These are phyloP conservation scores for Archocentrus centrarchus DNA, from an alignment of 2,113 vertebrate genomes.

Conservation along the genomic window DNA sequence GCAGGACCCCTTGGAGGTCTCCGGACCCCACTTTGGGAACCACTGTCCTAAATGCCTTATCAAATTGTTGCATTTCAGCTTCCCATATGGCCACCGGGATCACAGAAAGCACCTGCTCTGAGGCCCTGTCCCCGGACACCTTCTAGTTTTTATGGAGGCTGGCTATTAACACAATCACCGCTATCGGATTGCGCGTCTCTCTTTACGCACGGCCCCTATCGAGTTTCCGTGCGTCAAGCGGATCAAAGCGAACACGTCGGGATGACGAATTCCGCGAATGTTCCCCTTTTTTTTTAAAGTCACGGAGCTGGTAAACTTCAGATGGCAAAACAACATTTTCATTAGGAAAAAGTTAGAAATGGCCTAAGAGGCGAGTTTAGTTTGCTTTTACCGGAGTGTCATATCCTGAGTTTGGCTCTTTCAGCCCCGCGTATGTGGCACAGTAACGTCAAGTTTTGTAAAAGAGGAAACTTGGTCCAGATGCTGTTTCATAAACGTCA, in stretches of 20 bases:
- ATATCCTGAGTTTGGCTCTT: neutral
- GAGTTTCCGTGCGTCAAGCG: constrained; percentile 66
- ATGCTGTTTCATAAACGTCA: neutral
- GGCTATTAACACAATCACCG: constrained; percentile 78
- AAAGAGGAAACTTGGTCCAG: neutral
- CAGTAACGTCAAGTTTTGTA: neutral
- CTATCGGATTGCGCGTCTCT: constrained; percentile 76
- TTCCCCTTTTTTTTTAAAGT: constrained; percentile 39
- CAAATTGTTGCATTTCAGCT: constrained; percentile 63
- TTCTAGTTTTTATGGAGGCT: constrained; percentile 74
- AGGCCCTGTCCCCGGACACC: constrained; percentile 68
- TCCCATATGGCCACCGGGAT: constrained; percentile 70
- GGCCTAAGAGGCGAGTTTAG: neutral
- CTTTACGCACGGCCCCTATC: constrained; percentile 65
- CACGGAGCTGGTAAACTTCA: constrained; percentile 50
- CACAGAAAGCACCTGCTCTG: constrained; percentile 79
- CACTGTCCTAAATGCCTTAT: constrained; percentile 69
- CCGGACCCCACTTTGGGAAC: constrained; percentile 48
- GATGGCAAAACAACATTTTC: constrained; percentile 19
- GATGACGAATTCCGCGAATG: constrained; percentile 71
- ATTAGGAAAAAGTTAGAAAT: neutral
- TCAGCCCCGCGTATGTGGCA: neutral
- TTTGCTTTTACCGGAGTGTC: neutral
- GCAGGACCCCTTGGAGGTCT: constrained; percentile 44
- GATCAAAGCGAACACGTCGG: constrained; percentile 74